phyloP scores from a whole-genome alignment of 2,113 vertebrate species.

The Herpailurus yagouaroundi region DNA sequence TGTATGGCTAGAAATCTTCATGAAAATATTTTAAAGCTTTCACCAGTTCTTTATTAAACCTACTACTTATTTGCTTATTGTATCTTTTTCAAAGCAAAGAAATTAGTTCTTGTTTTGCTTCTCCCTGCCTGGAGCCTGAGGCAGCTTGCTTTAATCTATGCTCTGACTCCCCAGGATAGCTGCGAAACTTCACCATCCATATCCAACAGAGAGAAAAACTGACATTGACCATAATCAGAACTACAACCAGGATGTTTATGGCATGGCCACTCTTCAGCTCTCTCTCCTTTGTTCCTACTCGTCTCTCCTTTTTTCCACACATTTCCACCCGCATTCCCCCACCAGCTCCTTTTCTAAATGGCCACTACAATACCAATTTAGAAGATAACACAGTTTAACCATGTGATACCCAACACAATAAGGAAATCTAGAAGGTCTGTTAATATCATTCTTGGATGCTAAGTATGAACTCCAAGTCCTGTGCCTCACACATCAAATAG shows the following conservation, averaged over 20 bases:
- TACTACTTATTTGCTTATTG: conserved; percentile 59
- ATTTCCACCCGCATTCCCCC: background rate
- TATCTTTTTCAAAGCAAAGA: conserved; percentile 52
- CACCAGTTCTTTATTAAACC: conserved; percentile 59
- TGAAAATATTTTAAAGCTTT: conserved; percentile 55
- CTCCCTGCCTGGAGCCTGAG: conserved; percentile 35
- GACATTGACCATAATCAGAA: conserved; percentile 14
- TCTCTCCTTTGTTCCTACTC: background rate
- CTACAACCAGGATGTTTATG: background rate
- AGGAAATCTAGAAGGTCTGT: background rate
- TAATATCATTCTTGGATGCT: background rate
- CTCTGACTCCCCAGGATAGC: conserved; percentile 12
- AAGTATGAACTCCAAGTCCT: background rate
- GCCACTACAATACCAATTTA: background rate
- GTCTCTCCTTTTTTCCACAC: background rate
- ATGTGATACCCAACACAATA: background rate
- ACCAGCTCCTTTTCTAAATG: background rate
- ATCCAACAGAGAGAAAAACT: conserved; percentile 32
- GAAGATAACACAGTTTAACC: background rate
- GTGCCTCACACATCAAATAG: background rate
- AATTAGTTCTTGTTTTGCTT: conserved; percentile 51
- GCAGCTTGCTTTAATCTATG: conserved; percentile 61
- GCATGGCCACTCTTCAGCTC: background rate
- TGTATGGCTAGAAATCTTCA: conserved; percentile 52
- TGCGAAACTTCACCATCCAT: background rate